Base-by-base conservation (phyloP, 2,113 vertebrate species). In the Leptosomus discolor region DNA sequence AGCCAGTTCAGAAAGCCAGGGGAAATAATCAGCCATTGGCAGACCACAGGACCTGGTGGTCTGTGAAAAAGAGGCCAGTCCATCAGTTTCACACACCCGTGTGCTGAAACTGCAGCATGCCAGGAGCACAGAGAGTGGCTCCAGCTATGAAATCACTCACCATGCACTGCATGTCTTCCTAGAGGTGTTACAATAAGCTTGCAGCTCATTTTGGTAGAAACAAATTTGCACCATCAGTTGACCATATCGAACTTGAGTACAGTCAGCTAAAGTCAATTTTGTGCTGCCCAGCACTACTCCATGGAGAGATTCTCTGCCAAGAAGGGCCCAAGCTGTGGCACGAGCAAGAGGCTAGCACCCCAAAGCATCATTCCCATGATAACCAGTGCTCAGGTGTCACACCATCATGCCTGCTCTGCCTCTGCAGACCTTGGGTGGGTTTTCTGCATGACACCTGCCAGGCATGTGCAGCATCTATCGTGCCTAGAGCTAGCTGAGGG, bases 381-480 rank as follows among this genome's bases (percentile, higher is more conserved):
- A 56, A 83, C 5, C 24, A 46, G 12, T 37, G 18, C 15, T 48
- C 0, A 3, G 3, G 12, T 57, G 21, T 68, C 20, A 36, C 16
- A 16, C 5, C 0, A 4, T 16, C 2, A 24, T 0, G 3, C 39
- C 13, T 68, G 20, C 21, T 80, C 41, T 73, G 5, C 32, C 23
- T 83, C 21, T 3, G 4, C 0, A 2, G 36, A 53, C 9, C 5
- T 3, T 0, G 12, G 5, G 8, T n/a, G 7, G 6, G 15, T 23
- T 60, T 83, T 84, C 45, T 5, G 1, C 9, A 2, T 34, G n/a
- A 9, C 30, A 76, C 20, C 22, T 46, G 45, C 18, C 9, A 79
- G 13, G 5, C 17, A 22, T 2, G 0, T 34, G 37, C 10, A 4
- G 22, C 45, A 82, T 12, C 23, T 71, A 4, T n/a, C 26, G 37